Conservation (phyloP, 2,113 vertebrate genomes). For the Ochotona curzoniae region DNA sequence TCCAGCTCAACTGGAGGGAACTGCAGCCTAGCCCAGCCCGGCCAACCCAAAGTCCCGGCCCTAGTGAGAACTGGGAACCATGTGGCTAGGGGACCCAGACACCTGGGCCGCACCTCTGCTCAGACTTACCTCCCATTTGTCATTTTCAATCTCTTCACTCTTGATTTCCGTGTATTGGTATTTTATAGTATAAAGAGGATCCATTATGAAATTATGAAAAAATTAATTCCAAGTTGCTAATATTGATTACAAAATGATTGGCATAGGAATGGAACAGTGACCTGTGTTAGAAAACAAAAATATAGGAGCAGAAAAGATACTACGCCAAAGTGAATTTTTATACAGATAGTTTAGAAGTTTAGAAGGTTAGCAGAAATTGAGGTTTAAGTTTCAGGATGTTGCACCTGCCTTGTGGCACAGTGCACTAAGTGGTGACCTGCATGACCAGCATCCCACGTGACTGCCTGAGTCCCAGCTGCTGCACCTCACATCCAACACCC, state of each 20-base stretch:
- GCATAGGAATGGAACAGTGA: background rate
- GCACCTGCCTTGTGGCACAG: too few relatives aligned
- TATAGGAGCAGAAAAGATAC: background rate
- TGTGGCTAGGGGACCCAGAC: too few relatives aligned
- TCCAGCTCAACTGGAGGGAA: too few relatives aligned
- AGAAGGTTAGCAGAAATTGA: background rate
- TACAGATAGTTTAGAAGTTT: background rate
- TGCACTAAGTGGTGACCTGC: too few relatives aligned
- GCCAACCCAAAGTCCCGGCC: too few relatives aligned
- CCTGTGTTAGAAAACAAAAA: background rate
- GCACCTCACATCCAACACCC: too few relatives aligned
- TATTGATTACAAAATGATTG: background rate
- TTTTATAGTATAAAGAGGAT: background rate
- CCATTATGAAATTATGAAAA: background rate
- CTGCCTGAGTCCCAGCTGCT: too few relatives aligned
- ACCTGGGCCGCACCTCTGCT: too few relatives aligned
- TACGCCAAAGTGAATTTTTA: background rate
- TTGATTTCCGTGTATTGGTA: background rate
- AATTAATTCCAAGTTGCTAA: background rate
- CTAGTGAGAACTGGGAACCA: too few relatives aligned
- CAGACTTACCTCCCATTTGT: background rate
- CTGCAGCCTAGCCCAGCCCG: too few relatives aligned
- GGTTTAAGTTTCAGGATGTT: background rate
- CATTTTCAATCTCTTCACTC: background rate
- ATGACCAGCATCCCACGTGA: too few relatives aligned